These are phyloP conservation scores for Thomomys bottae DNA, from an alignment of 2,113 vertebrate genomes.

Conservation along the genomic window DNA sequence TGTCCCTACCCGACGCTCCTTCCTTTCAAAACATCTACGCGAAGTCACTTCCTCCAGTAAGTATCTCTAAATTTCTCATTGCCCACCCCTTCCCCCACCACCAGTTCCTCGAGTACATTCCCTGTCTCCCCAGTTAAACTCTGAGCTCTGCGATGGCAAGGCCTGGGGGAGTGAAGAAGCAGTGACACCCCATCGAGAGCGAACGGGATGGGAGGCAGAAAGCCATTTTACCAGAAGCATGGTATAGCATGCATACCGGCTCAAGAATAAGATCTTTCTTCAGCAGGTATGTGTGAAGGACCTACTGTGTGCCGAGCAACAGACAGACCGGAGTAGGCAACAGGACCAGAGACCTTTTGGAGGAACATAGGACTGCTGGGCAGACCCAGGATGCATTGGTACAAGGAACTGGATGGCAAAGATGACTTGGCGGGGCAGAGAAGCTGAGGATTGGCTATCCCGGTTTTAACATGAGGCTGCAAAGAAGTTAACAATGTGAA, in stretches of 20 bases:
- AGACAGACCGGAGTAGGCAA: not conserved
- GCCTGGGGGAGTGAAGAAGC: not conserved
- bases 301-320: not conserved
- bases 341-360: not conserved
- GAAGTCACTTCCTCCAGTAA: not conserved
- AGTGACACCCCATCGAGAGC: no score
- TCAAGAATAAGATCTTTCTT: not conserved
- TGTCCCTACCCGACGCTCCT: not conserved
- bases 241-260: rapidly evolving
- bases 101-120: no score
- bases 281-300: not conserved
- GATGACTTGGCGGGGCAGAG: not conserved
- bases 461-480: not conserved
- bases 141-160: not conserved
- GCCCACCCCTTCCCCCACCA: no score
- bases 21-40: not conserved
- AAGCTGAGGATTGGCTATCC: not conserved
- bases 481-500: not conserved
- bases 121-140: not conserved
- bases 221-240: not conserved
- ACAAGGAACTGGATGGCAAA: rapidly evolving
- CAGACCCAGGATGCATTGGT: not conserved
- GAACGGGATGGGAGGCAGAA: not conserved
- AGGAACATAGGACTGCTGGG: no score
- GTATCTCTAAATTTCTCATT: not conserved